phyloP scores from a whole-genome alignment of 1,140 invertebrate genomes.

The Mactra quadrangularis region DNA sequence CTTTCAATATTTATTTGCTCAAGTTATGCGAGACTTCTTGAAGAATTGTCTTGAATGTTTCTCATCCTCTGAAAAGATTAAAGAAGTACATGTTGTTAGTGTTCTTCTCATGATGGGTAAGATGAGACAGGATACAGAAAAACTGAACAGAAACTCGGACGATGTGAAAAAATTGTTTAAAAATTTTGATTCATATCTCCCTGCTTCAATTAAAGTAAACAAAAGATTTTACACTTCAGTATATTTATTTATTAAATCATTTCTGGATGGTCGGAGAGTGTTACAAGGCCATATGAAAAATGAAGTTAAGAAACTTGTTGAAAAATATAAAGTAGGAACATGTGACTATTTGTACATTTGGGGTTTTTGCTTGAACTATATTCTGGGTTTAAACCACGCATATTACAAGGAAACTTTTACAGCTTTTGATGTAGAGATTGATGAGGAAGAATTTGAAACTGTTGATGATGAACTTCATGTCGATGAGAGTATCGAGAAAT shows the following conservation, averaged over 20 bases:
- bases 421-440: conserved; percentile 17
- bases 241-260: too few relatives aligned
- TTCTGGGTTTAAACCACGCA: too few relatives aligned
- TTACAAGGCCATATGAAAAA: too few relatives aligned
- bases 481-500: neutral
- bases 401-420: too few relatives aligned
- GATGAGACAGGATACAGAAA: neutral
- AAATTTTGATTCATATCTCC: too few relatives aligned
- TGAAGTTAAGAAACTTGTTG: too few relatives aligned
- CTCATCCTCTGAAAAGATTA: neutral
- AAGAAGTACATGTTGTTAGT: conserved; percentile 5
- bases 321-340: too few relatives aligned
- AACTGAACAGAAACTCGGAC: neutral
- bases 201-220: too few relatives aligned
- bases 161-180: conserved; percentile 10
- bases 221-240: too few relatives aligned
- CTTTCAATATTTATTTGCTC: neutral
- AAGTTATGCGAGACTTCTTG: conserved; percentile 19
- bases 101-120: neutral
- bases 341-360: too few relatives aligned
- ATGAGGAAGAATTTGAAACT: conserved; percentile 11
- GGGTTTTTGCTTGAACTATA: too few relatives aligned
- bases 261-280: too few relatives aligned
- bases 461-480: neutral
- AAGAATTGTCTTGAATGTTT: neutral